Evolutionary conservation across 2,888 invertebrate genomes (phyloP), one percentile per base, ranked within the genome.

Genomic region (Cordilura impudica): DNA sequence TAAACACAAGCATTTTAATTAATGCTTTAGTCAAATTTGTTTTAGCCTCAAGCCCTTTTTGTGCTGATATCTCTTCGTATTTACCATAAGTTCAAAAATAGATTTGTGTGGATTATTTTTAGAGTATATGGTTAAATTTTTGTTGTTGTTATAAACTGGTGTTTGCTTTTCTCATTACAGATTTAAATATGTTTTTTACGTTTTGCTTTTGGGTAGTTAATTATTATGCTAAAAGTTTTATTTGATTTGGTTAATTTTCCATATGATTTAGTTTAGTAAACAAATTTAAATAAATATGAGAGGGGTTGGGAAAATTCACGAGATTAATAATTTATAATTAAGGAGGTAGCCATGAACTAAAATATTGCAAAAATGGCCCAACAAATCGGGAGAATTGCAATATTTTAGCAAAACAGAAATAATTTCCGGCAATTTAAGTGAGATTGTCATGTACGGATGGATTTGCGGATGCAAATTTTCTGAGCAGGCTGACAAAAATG

Each of bases 231-330:
- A 63, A 31, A 49, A 63, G 61, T 63, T 63, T 47, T 63, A 49
- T 49, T 63, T 63, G 29, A 63, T 63, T 31, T 49, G 61, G 29
- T 63, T 63, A 49, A 63, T 63, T 63, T 63, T 63, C 61, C 61
- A 63, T 47, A 47, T 63, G 61, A 63, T 56, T 56, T 56, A 21
- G 19, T 56, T 31, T 21, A 21, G 18, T 35, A 31, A 31, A 31
- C 8, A 31, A 31, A 10, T 31, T 8, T 31, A 31, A 31, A 10
- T 3, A n/a, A n/a, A n/a, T n/a, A n/a, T n/a, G n/a, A n/a, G n/a
- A n/a, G n/a, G n/a, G n/a, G n/a, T n/a, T n/a, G n/a, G n/a, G n/a
- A n/a, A n/a, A n/a, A n/a, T n/a, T n/a, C n/a, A n/a, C n/a, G n/a
- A n/a, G n/a, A n/a, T n/a, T n/a, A n/a, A n/a, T n/a, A n/a, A n/a